Evolutionary conservation across 2,797 vertebrate genomes (phyloP), one percentile per base, ranked within the genome.

Genomic region (Danionella dracula): DNA sequence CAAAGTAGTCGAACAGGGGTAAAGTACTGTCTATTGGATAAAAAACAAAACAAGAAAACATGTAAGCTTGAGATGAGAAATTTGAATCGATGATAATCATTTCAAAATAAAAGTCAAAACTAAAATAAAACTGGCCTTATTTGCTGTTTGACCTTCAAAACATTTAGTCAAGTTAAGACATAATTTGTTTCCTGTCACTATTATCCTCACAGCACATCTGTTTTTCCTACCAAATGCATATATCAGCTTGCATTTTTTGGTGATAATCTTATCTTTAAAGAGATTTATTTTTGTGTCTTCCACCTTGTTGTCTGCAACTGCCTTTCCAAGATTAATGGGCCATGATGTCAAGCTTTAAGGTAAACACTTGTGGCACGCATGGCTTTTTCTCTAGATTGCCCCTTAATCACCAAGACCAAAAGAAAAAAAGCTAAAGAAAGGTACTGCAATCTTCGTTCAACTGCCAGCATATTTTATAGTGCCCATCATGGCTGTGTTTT

Each of bases 361-460:
- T 74, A 72, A 75, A 70, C 64, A 70, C 64, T 68, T 72, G 37
- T 48, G 53, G 62, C 61, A 82, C 44, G 66, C 72, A 66, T 63
- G 75, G 60, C 77, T 79, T 81, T 83, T 62, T 74, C 67, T 29
- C 66, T 77, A 83, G 66, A 23, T 71, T 81, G 73, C 70, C 61
- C 65, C 67, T 61, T 60, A 81, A 79, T 79, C 75, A 76, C 82
- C 53, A 66, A 77, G 76, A 81, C 78, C 58, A 76, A 82, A 83
- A 79, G 77, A 82, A 79, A 83, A 79, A 73, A n/a, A n/a, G n/a
- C 55, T 81, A 78, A 74, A 17, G 15, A 35, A 42, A 53, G 68
- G 67, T 63, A 69, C 64, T 82, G 53, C 79, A 73, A 76, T 74
- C 64, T 42, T 38, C 71, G 37, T 62, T 46, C 31, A 68, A 45